Conservation (phyloP, 2,797 vertebrate species). For the Phyllotis vaccarum region DNA sequence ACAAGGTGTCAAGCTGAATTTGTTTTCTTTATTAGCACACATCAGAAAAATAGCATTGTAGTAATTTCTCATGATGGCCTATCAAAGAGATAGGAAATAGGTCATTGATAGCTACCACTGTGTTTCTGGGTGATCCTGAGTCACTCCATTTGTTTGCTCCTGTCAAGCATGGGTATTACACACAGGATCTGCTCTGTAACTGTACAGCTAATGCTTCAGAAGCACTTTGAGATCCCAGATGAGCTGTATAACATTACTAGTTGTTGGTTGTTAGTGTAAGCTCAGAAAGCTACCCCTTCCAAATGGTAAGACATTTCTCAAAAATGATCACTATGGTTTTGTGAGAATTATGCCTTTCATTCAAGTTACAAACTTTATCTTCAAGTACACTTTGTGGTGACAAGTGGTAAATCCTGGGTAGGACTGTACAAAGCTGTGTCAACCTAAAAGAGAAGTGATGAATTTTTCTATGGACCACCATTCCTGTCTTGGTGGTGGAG, state of each 20-base stretch:
- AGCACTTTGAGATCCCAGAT: constrained; percentile 68
- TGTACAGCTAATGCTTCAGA: constrained; percentile 51
- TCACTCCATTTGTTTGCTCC: constrained; percentile 38
- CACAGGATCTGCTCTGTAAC: background rate
- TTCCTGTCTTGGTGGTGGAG: constrained; percentile 63
- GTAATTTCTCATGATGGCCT: constrained; percentile 73
- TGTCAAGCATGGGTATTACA: constrained; percentile 54
- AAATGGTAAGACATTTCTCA: constrained; percentile 55
- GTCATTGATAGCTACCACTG: constrained; percentile 76
- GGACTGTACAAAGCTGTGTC: constrained; percentile 65
- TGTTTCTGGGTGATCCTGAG: constrained; percentile 48
- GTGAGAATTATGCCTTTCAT: constrained; percentile 48
- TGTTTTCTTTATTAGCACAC: constrained; percentile 80
- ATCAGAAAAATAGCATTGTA: constrained; percentile 77
- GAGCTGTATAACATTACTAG: constrained; percentile 55
- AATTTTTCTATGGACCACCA: background rate
- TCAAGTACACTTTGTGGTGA: constrained; percentile 83
- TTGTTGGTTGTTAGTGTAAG: constrained; percentile 34
- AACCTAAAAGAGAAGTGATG: constrained; percentile 61
- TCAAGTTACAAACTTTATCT: constrained; percentile 84
- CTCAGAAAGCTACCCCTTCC: constrained; percentile 51
- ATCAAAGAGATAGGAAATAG: constrained; percentile 71
- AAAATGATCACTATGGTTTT: background rate
- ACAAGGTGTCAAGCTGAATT: constrained; percentile 65
- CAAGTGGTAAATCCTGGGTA: constrained; percentile 74